Evolutionary conservation across 2,888 invertebrate genomes (phyloP).

Genomic region (Acrocera orbiculus): DNA sequence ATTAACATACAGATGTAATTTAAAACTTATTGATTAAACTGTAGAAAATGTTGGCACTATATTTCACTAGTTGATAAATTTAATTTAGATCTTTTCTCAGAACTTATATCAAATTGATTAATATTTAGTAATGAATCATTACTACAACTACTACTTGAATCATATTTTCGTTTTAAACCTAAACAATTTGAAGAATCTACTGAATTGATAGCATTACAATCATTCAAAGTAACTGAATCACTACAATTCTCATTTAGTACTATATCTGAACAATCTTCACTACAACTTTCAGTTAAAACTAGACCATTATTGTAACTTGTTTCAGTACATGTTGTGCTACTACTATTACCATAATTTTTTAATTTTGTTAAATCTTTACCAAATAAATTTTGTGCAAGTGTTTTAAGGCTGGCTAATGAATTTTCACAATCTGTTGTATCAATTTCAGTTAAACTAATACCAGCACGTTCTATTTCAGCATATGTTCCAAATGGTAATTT

Average conservation of each 20-base stretch:
- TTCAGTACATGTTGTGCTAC: constrained; percentile 24
- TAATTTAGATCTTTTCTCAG: constrained; percentile 10
- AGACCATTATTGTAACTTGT: constrained; percentile 2
- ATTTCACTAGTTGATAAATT: constrained; percentile 11
- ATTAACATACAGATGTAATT: too few species aligned
- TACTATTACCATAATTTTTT: constrained; percentile 36
- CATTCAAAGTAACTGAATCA: background rate
- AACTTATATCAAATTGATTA: background rate
- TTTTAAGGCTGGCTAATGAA: constrained; percentile 73
- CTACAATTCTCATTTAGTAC: background rate
- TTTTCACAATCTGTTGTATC: constrained; percentile 94
- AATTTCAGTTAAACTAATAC: constrained; percentile 79
- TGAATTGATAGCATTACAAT: background rate
- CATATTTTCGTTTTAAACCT: constrained; percentile 11
- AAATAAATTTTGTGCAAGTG: constrained; percentile 60
- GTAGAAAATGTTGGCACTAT: constrained; percentile 13
- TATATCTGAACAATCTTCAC: constrained; percentile 9
- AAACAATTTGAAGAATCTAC: background rate
- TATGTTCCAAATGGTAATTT: constrained; percentile 89
- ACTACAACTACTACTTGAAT: constrained; percentile 9
- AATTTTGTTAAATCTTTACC: constrained; percentile 66
- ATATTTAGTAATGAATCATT: constrained; percentile 8
- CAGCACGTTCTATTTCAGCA: constrained; percentile 81
- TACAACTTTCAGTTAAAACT: constrained; percentile 9
- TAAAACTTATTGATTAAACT: too few species aligned